phyloP scores from a whole-genome alignment of 2,888 invertebrate genomes.

The Ferrisia virgata region DNA sequence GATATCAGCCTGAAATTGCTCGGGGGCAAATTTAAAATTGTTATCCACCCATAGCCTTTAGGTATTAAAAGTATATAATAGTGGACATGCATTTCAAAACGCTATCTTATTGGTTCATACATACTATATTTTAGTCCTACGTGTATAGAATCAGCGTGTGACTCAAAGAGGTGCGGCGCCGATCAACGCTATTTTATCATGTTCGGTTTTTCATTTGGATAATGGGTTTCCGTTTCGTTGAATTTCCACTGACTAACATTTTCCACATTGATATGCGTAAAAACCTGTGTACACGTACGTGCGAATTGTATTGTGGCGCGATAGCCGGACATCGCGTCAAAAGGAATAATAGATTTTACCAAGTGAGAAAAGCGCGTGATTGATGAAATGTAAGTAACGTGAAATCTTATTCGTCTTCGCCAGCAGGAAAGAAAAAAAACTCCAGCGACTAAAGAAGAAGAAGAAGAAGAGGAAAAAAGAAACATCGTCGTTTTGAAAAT shows the following conservation, averaged over 20 bases:
- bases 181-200: neutral
- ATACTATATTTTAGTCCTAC: neutral
- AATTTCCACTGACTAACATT: neutral
- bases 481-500: neutral
- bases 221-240: neutral
- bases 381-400: conserved; percentile 10
- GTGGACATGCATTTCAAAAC: neutral
- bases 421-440: neutral
- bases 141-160: neutral
- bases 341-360: conserved; percentile 1
- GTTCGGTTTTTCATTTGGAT: conserved; percentile 10
- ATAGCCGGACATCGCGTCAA: conserved; percentile 6
- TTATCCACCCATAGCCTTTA: no score
- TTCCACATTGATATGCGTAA: neutral
- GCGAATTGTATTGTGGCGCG: neutral
- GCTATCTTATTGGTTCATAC: neutral
- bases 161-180: neutral
- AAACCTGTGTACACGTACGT: neutral
- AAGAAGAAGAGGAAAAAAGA: neutral
- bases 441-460: neutral
- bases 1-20: no score
- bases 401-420: neutral
- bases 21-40: no score
- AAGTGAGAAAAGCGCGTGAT: neutral
- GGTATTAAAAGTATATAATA: neutral